Base-by-base conservation (phyloP, 2,888 invertebrate species). In the Cinara cedri region DNA sequence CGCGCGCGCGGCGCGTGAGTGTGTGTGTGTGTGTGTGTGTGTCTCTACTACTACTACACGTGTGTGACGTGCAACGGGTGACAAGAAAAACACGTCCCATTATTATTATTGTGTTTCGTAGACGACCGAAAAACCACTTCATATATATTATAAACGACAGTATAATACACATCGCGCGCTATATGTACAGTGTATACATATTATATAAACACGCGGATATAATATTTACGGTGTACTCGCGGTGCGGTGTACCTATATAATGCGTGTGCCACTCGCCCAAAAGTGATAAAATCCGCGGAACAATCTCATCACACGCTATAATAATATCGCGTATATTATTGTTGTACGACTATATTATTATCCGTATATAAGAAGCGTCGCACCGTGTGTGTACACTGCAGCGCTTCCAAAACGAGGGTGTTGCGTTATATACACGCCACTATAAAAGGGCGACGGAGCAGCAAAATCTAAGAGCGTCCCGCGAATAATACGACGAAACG, bases 261-360 rank as follows among this genome's bases (percentile, higher is more conserved):
- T 26, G 44, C 24, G 65, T 66, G 46, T 55, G 76, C 24, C 55
- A 76, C 65, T 60, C 68, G 57, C 34, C 42, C 21, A 68, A 42
- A 49, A 70, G 68, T 55, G 68, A 68, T 57, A 57, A 78, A 78
- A 78, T 78, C 76, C 76, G 76, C 76, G 76, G 76, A 78, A 78
- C 57, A 68, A 78, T 78, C 76, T 78, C 68, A 57, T 78, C 68
- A 63, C 62, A 34, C 21, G 51, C 24, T 46, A 1, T 46, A 46
- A 65, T 34, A 46, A 46, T 34, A 24, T 6, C 4, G 10, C 14
- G 9, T 16, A 24, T 44, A 14, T 44, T 46, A 13, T 46, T 46
- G 6, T n/a, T n/a, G 19, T 54, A 54, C 3, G 19, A 19, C 19
- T 55, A 55, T 55, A 55, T 9, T 10, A 10, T 8, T 11, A 8